Percentiles rank a stretch among this genome's conserved stretches.
Evolutionary conservation across 2,113 vertebrate genomes (phyloP).

Genomic region (cat (Felis catus)): DNA sequence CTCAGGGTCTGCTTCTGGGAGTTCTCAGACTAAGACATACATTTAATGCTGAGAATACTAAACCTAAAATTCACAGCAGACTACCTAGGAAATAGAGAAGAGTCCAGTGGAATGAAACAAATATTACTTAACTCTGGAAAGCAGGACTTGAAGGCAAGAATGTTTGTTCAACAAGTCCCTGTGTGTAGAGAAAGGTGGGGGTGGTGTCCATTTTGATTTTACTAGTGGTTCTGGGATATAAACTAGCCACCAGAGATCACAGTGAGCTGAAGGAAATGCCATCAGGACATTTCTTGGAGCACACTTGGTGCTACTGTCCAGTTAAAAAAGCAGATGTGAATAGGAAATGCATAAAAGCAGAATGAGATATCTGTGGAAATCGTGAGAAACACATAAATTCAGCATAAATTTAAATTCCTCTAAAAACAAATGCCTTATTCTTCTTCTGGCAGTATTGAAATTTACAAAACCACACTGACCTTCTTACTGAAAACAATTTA

Average conservation of each 20-base stretch:
- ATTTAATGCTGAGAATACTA: conserved; percentile 37
- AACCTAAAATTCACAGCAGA: conserved; percentile 39
- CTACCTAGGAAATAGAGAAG: not conserved
- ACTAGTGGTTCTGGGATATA: not conserved
- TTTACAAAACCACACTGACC: conserved; percentile 15
- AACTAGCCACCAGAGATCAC: not conserved
- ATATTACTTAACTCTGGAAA: conserved; percentile 23
- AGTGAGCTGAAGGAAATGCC: not conserved
- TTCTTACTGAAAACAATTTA: conserved; percentile 44
- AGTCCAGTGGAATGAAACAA: not conserved
- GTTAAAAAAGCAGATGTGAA: not conserved
- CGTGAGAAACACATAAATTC: conserved; percentile 7
- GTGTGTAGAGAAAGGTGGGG: not conserved
- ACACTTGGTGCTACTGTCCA: not conserved
- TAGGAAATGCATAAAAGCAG: conserved; percentile 15
- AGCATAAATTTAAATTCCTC: conserved; percentile 37
- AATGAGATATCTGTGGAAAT: not conserved
- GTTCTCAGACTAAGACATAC: not conserved
- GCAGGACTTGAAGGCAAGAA: not conserved
- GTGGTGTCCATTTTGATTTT: not conserved
- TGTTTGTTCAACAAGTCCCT: not conserved
- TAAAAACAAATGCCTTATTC: conserved; percentile 25
- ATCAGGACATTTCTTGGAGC: not conserved
- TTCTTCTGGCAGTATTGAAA: conserved; percentile 45
- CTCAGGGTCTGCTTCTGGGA: not conserved